Conservation (phyloP, 1,140 invertebrate genomes). For the Ylistrum balloti region DNA sequence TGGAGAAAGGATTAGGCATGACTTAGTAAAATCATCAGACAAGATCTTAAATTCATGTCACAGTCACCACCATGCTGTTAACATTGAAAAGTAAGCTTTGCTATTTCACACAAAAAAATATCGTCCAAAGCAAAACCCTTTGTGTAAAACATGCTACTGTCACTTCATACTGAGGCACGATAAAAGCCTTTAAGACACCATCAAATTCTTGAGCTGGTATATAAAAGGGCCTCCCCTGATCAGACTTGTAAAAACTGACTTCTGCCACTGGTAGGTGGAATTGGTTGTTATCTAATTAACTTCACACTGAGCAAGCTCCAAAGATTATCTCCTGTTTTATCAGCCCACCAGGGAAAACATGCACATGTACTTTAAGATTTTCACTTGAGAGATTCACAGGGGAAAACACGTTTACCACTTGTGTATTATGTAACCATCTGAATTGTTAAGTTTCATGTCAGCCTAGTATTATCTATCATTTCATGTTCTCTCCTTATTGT, state of each 20-base stretch:
- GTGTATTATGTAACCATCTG: too few species aligned
- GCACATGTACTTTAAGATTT: background rate
- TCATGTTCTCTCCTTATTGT: too few species aligned
- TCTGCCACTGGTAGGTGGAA: background rate
- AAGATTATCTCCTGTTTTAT: background rate
- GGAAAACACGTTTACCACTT: background rate
- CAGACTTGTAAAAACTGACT: background rate
- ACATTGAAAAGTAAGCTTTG: background rate
- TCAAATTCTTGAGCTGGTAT: background rate
- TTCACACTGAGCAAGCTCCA: background rate
- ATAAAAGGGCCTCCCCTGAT: background rate
- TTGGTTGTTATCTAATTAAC: background rate
- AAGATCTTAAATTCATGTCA: too few species aligned
- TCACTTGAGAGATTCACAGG: background rate
- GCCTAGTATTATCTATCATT: too few species aligned
- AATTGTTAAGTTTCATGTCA: too few species aligned
- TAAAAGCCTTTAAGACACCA: background rate
- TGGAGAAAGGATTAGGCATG: too few species aligned
- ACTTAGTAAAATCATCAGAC: too few species aligned
- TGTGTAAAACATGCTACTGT: background rate
- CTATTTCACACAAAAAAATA: background rate
- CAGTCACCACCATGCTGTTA: background rate
- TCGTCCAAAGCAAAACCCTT: background rate
- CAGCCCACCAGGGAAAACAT: background rate
- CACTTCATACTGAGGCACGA: background rate